These are phyloP conservation scores for Gavia stellata DNA, from an alignment of 2,113 vertebrate genomes.

Conservation along the genomic window DNA sequence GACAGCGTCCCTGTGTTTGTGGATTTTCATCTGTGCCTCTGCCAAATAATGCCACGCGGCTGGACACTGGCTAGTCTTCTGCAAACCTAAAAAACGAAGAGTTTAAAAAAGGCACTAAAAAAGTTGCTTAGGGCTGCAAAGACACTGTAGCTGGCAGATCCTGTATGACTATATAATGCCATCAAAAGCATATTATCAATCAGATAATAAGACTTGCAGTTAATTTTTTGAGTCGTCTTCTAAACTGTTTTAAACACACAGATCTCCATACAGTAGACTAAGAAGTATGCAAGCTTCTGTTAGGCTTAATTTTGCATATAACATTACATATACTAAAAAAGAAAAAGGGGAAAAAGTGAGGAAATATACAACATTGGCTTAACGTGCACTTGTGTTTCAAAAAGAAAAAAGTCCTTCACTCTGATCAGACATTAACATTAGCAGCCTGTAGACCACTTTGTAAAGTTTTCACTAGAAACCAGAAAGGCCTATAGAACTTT, in stretches of 20 bases:
- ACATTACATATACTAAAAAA: neutral
- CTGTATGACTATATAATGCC: neutral
- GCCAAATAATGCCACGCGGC: slow-evolving; percentile 82
- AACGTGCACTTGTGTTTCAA: neutral
- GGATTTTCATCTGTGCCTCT: slow-evolving; percentile 83
- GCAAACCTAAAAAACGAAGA: slow-evolving; percentile 73
- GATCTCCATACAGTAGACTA: neutral
- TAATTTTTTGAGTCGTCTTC: neutral
- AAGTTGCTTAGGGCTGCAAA: neutral
- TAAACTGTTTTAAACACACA: neutral
- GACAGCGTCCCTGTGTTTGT: slow-evolving; percentile 75
- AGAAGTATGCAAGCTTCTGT: neutral
- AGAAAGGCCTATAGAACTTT: neutral
- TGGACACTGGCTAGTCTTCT: slow-evolving; percentile 68
- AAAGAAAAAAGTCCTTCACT: neutral
- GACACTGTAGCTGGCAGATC: neutral
- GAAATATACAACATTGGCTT: neutral
- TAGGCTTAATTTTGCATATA: neutral
- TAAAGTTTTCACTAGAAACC: neutral
- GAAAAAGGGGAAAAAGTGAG: neutral
- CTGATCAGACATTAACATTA: neutral
- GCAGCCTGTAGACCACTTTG: neutral
- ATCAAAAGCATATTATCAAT: neutral
- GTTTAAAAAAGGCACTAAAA: neutral
- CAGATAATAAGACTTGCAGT: neutral